Base-by-base conservation (phyloP, 2,797 vertebrate genomes). In the Chaetophractus vellerosus region DNA sequence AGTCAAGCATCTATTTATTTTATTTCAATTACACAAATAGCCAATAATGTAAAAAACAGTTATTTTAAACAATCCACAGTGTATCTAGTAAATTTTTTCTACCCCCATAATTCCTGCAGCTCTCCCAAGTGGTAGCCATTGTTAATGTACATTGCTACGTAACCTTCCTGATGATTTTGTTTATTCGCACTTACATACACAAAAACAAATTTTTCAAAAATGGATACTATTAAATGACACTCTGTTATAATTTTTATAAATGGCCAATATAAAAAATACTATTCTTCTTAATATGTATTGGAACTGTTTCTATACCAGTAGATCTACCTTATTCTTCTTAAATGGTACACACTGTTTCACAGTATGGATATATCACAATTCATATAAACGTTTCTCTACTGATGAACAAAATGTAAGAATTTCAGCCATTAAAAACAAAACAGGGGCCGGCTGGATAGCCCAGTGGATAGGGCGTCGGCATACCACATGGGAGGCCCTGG, bases 1-100 rank as follows among this genome's bases (percentile, higher is more conserved):
- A n/a, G 85, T 74, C 31, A 11, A 66, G 14, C 23, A 74, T 59
- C 38, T 41, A 75, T 50, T 74, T 33, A 79, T 28, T 74, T 26
- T 55, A 36, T 63, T 89, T 83, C 41, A 69, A 69, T 78, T 87
- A 93, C 6, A 93, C 1, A 5, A 90, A 66, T 68, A 87, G 31
- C 8, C 38, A 89, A 7, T 79, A 3, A 38, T 52, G 8, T 68
- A 69, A 61, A 23, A 14, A 59, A n/a, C 21, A 45, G 82, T 91
- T 66, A 57, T n/a, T n/a, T n/a, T n/a, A n/a, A 80, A 85, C 52
- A 83, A 88, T n/a, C 64, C 2, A 68, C 1, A 84, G 41, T 57
- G 2, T 55, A 68, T 74, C 59, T 79, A 36, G 55, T 48, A 72
- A 74, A 72, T 26, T 31, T 50, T 31, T 83, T 21, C 33, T 72